These are phyloP conservation scores for Dicrurus megarhynchus DNA, from an alignment of 2,113 vertebrate genomes.

Conservation along the genomic window DNA sequence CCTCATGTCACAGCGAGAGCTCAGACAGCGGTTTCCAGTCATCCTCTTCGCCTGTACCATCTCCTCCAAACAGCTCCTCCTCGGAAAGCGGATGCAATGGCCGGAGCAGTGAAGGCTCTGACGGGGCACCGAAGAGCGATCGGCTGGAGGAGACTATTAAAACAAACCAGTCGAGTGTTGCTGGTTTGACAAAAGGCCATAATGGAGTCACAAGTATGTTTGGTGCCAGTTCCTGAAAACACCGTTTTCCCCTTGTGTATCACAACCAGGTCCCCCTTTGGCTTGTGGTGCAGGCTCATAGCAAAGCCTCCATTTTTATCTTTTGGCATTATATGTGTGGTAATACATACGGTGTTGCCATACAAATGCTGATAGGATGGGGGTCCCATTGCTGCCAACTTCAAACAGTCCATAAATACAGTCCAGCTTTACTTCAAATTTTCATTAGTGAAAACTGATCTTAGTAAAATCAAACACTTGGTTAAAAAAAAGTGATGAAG, in stretches of 20 bases:
- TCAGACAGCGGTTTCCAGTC: conserved; percentile 86
- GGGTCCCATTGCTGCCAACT: background rate
- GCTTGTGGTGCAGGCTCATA: background rate
- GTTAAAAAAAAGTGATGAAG: background rate
- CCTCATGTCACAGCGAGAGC: conserved; percentile 87
- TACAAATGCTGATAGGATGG: background rate
- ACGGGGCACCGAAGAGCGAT: conserved; percentile 63
- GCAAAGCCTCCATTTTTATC: background rate
- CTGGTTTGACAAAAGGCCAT: conserved; percentile 79
- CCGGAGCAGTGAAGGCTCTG: conserved; percentile 60
- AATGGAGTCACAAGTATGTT: conserved; percentile 89
- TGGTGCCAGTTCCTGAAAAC: background rate
- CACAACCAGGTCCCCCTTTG: background rate
- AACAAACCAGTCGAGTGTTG: conserved; percentile 69
- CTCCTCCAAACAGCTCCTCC: conserved; percentile 80
- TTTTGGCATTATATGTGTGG: background rate
- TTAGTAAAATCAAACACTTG: background rate
- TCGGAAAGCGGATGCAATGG: conserved; percentile 66
- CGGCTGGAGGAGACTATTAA: conserved; percentile 77
- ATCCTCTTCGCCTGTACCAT: conserved; percentile 80
- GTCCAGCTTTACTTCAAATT: background rate
- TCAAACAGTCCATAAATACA: background rate
- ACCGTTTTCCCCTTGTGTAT: background rate
- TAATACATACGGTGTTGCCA: background rate
- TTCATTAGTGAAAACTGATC: background rate